Evolutionary conservation across 2,113 vertebrate species (phyloP).

Genomic region (Cebus imitator): DNA sequence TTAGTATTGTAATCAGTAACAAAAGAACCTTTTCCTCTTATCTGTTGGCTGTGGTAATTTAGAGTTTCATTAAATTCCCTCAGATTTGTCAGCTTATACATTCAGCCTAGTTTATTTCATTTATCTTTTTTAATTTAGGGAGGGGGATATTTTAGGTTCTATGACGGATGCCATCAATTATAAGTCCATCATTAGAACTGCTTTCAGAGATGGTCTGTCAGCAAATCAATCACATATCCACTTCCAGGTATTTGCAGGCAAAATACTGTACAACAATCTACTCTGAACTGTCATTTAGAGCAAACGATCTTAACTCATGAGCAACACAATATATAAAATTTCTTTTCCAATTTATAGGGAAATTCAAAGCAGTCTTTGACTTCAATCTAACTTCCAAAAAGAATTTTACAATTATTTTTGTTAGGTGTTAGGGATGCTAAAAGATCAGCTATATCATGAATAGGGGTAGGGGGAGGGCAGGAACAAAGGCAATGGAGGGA

Average conservation of each 20-base stretch:
- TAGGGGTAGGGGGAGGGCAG: background rate
- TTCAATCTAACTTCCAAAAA: conserved; percentile 41
- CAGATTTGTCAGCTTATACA: conserved; percentile 71
- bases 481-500: background rate
- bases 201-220: conserved; percentile 69
- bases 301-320: conserved; percentile 58
- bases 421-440: background rate
- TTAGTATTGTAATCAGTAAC: conserved; percentile 64
- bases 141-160: conserved; percentile 59
- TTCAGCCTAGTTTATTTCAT: conserved; percentile 71
- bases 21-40: conserved; percentile 70
- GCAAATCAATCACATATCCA: conserved; percentile 70
- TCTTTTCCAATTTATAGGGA: conserved; percentile 40
- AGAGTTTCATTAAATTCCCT: conserved; percentile 71
- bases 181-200: conserved; percentile 69
- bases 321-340: conserved; percentile 33
- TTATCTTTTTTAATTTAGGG: conserved; percentile 75
- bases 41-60: conserved; percentile 46
- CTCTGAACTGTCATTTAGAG: conserved; percentile 52
- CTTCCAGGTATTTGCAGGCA: conserved; percentile 51
- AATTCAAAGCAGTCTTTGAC: conserved; percentile 23
- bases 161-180: conserved; percentile 76
- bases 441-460: background rate
- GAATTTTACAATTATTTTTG: background rate
- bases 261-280: conserved; percentile 44